Evolutionary conservation across 2,113 vertebrate species (phyloP), one percentile per base, ranked within the genome.

Genomic region (Psephotus haematonotus): DNA sequence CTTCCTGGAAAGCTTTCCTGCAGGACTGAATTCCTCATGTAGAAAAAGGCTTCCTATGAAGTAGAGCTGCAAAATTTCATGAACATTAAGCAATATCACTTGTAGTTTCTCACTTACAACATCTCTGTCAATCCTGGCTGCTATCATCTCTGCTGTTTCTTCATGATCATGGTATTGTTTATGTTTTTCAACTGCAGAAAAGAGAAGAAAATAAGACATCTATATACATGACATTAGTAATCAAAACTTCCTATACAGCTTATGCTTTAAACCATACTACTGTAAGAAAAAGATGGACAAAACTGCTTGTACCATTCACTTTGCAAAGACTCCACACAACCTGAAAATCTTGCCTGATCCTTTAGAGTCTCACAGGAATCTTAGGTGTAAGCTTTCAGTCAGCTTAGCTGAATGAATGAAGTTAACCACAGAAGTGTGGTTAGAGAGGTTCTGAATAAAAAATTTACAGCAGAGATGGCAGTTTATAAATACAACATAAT

Each of bases 101-200:
- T 62, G 25, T 20, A 52, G 29, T 28, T 63, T 44, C 10, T 44
- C 35, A 96, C 97, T 98, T 90, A 99, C 99, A 98, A 99, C 99
- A 57, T 99, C 99, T 93, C 99, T 97, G 98, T 99, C 99, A 43
- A 99, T 98, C 33, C 97, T 94, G 41, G 98, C 98, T 6, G 98
- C 98, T 3, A 97, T 97, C 98, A 98, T 98, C 96, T 99, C 99
- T 19, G 97, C 95, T 1, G 98, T 96, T 50, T 98, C 98, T 37
- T 98, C 98, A 24, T 98, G 98, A 37, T 98, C 98, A 0, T 92
- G 88, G 69, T 97, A 95, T 31, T 75, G 97, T 18, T 92, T 97
- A 17, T 97, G 97, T 49, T 97, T 98, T 92, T 99, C 99, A 93
- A 97, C 99, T 99, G 69, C 18, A 72, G 33, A 72, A 90, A 35